Evolutionary conservation across 2,888 invertebrate genomes (phyloP).

Genomic region (Oscheius sp.): DNA sequence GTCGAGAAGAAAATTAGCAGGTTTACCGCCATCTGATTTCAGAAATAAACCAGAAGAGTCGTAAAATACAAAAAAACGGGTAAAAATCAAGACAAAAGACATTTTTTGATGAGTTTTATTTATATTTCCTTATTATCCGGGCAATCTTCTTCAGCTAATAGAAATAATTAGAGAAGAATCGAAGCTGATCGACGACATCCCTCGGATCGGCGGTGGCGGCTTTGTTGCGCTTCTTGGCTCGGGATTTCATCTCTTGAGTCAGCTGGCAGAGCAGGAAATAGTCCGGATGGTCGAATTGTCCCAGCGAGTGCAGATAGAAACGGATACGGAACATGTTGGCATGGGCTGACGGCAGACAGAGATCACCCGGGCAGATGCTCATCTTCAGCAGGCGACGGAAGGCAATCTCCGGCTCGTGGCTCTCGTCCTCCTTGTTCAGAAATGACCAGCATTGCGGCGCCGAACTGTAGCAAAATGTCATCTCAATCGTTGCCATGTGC

Average conservation of each 20-base stretch:
- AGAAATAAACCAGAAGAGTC: no score
- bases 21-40: no score
- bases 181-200: slow-evolving; percentile 1
- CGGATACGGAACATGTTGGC: not conserved
- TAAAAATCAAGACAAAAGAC: no score
- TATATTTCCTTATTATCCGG: not conserved
- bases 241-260: not conserved
- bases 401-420: not conserved
- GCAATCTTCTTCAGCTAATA: not conserved
- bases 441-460: slow-evolving; percentile 4
- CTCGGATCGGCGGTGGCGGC: not conserved
- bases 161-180: not conserved
- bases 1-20: no score
- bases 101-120: not conserved
- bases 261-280: slow-evolving; percentile 18
- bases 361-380: not conserved
- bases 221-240: slow-evolving; percentile 9
- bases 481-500: not conserved
- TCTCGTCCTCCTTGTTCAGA: not conserved
- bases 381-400: not conserved
- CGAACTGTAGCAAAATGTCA: slow-evolving; percentile 2
- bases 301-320: slow-evolving; percentile 19
- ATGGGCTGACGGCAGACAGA: not conserved
- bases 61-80: no score
- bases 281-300: slow-evolving; percentile 14